These are phyloP conservation scores for Ceratoteleas bidentatus DNA, from an alignment of 1,140 invertebrate genomes.

Conservation along the genomic window DNA sequence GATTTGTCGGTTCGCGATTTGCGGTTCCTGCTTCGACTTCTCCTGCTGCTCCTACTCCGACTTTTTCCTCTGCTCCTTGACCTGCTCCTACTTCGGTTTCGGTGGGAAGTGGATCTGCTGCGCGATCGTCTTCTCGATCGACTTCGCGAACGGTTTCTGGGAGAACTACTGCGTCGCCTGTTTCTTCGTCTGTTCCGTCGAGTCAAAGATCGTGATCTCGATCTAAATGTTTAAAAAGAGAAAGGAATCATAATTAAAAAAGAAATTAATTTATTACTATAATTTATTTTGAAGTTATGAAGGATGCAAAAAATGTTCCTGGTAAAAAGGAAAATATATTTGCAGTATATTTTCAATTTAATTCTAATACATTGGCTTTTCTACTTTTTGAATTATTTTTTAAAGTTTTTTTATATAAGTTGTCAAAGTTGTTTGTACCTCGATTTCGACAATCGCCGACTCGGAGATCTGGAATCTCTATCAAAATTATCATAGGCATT, in stretches of 20 bases:
- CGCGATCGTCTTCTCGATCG: constrained; percentile 32
- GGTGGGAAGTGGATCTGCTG: constrained; percentile 49
- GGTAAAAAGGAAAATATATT: no score
- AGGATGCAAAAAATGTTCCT: no score
- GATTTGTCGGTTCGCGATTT: not conserved
- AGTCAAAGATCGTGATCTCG: constrained; percentile 20
- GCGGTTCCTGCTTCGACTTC: constrained; percentile 4
- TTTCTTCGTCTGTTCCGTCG: constrained; percentile 36
- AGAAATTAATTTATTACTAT: no score
- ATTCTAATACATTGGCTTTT: no score
- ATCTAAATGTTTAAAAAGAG: constrained; percentile 31
- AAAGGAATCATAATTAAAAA: constrained; percentile 1
- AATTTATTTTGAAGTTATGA: no score
- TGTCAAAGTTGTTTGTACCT: no score
- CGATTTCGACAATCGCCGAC: constrained; percentile 61
- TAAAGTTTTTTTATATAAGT: no score
- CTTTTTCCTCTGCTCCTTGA: constrained; percentile 58
- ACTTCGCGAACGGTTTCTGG: constrained; percentile 40
- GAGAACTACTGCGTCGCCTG: constrained; percentile 54
- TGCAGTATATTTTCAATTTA: no score
- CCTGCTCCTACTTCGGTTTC: constrained; percentile 68
- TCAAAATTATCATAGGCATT: constrained; percentile 72
- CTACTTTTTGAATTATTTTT: no score
- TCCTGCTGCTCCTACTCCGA: constrained; percentile 47
- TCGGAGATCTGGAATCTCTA: constrained; percentile 78